These are phyloP conservation scores for Dorcus parallelipipedus DNA, from an alignment of 2,888 invertebrate genomes.

Conservation along the genomic window DNA sequence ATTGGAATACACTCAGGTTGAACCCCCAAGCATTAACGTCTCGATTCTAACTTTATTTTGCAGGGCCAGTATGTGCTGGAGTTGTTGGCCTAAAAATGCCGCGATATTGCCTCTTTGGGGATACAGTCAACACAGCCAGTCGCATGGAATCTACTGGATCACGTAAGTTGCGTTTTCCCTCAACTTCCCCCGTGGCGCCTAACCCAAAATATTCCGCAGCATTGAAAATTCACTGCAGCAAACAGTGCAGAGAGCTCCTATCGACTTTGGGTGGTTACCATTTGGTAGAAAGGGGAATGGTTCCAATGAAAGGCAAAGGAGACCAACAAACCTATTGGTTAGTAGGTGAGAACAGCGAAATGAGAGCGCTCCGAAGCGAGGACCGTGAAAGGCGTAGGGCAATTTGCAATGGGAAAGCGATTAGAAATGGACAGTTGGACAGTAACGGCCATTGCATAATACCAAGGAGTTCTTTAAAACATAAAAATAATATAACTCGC, in stretches of 20 bases:
- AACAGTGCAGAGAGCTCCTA: constrained; percentile 65
- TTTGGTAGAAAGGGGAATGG: constrained; percentile 70
- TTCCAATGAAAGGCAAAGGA: constrained; percentile 81
- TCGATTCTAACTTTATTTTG: constrained; percentile 20
- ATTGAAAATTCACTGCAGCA: constrained; percentile 79
- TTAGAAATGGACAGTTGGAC: constrained; percentile 31
- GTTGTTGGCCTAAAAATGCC: constrained; percentile 94
- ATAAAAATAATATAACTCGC: constrained; percentile 56
- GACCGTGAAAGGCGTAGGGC: constrained; percentile 53
- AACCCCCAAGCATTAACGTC: background rate
- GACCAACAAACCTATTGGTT: constrained; percentile 83
- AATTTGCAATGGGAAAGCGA: constrained; percentile 40
- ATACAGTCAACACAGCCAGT: constrained; percentile 89
- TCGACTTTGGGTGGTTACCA: constrained; percentile 73
- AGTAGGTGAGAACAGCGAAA: constrained; percentile 67
- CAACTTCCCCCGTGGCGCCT: too few species aligned
- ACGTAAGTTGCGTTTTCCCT: constrained; percentile 53
- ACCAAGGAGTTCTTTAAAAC: constrained; percentile 69
- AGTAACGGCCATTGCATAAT: constrained; percentile 37
- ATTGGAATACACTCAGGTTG: constrained; percentile 88
- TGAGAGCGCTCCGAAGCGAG: constrained; percentile 55
- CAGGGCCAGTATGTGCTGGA: constrained; percentile 87
- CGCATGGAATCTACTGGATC: constrained; percentile 83
- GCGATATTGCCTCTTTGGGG: constrained; percentile 87
- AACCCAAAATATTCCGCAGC: constrained; percentile 50